Conservation (phyloP, 2,888 invertebrate species). For the Megastigmus dorsalis region DNA sequence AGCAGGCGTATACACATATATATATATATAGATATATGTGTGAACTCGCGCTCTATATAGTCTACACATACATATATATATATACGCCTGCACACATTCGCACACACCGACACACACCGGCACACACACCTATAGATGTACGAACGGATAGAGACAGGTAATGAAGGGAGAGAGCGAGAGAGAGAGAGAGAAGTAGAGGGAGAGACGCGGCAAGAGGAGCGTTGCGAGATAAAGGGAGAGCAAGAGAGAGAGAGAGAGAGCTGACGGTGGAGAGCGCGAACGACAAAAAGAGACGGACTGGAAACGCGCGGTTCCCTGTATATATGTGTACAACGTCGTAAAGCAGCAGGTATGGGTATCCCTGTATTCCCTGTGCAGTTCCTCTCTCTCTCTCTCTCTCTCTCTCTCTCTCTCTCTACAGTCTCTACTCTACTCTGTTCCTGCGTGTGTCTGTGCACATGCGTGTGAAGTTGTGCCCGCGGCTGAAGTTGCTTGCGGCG, state of each 20-base stretch:
- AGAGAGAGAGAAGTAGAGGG: slow-evolving; percentile 76
- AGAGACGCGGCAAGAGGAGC: slow-evolving; percentile 69
- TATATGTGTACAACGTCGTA: no score
- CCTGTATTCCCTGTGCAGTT: no score
- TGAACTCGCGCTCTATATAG: not conserved
- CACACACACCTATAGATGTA: slow-evolving; percentile 6
- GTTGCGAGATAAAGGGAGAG: slow-evolving; percentile 29
- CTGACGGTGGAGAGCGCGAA: no score
- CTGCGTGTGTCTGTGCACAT: not conserved
- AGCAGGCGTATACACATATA: slow-evolving; percentile 27
- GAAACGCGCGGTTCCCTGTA: slow-evolving; percentile 39
- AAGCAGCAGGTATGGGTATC: no score
- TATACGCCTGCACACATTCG: not conserved
- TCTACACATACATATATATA: not conserved
- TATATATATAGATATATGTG: slow-evolving; percentile 40
- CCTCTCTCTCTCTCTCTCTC: no score
- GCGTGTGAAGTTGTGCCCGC: no score
- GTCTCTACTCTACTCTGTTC: no score
- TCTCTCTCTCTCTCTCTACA: no score
- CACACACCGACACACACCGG: not conserved
- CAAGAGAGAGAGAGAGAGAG: slow-evolving; percentile 68
- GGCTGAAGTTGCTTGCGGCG: slow-evolving; percentile 28
- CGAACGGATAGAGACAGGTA: slow-evolving; percentile 48
- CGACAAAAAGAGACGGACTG: slow-evolving; percentile 51
- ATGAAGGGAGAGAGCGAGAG: slow-evolving; percentile 40